These are phyloP conservation scores for Mirza zaza DNA, from an alignment of 2,113 vertebrate species.

Conservation along the genomic window DNA sequence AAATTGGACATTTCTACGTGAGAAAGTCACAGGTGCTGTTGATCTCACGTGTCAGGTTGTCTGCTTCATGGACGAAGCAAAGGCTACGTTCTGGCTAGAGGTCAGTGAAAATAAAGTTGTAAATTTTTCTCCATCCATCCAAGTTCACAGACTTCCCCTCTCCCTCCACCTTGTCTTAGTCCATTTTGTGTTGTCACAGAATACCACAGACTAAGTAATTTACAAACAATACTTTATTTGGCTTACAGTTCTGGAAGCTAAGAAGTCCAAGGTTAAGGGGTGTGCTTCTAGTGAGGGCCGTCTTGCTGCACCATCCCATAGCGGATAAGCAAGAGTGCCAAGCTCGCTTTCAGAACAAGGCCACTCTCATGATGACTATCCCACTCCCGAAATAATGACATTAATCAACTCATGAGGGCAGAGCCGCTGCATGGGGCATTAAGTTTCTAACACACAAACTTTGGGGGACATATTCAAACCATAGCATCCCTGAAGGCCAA, in stretches of 20 bases:
- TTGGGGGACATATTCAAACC: not conserved
- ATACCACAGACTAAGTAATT: not conserved
- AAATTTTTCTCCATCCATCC: not conserved
- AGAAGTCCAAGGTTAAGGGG: not conserved
- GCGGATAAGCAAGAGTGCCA: too few species aligned
- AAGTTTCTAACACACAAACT: too few species aligned
- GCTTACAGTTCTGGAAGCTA: not conserved
- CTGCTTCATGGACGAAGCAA: not conserved
- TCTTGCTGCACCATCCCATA: not conserved
- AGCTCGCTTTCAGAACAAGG: too few species aligned
- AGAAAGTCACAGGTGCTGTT: not conserved
- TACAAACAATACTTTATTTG: not conserved
- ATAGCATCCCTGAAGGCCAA: not conserved
- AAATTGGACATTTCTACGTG: not conserved
- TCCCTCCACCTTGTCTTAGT: not conserved
- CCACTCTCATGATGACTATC: too few species aligned
- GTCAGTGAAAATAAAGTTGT: not conserved
- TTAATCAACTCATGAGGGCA: too few species aligned
- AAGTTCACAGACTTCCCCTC: not conserved
- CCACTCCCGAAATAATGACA: not conserved
- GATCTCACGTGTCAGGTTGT: not conserved
- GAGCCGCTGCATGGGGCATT: too few species aligned
- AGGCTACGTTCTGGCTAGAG: constrained; percentile 12
- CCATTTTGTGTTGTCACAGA: not conserved
- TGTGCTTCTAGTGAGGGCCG: not conserved